Conservation (phyloP, 2,888 invertebrate species). For the Scaptodrosophila latifasciaeformis region DNA sequence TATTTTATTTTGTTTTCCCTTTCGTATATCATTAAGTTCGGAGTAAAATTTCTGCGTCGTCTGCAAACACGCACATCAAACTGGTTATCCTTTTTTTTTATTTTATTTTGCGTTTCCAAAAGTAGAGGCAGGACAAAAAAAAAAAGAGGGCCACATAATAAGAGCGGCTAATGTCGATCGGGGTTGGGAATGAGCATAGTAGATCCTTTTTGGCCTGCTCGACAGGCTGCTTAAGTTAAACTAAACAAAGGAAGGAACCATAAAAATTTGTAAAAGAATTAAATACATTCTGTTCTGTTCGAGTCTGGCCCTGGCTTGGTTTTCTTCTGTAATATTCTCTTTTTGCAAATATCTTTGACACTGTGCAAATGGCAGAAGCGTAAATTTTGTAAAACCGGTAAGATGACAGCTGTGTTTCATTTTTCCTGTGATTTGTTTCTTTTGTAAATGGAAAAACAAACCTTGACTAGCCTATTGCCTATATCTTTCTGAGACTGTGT, state of each 20-base stretch:
- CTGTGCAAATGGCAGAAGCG: no score
- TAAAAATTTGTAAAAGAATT: constrained; percentile 32
- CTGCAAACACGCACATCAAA: constrained; percentile 51
- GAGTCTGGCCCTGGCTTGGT: not conserved
- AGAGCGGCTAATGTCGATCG: constrained; percentile 45
- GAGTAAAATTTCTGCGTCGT: constrained; percentile 56
- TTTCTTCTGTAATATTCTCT: not conserved
- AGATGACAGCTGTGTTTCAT: not conserved
- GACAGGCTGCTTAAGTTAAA: constrained; percentile 33
- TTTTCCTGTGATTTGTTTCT: constrained; percentile 6
- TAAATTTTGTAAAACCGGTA: not conserved
- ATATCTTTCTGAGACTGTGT: constrained; percentile 5
- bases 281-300: not conserved
- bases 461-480: constrained; percentile 18
- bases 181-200: constrained; percentile 4
- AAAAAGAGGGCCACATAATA: constrained; percentile 49
- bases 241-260: constrained; percentile 21
- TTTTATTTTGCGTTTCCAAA: constrained; percentile 8
- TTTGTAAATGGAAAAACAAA: not conserved
- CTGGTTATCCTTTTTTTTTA: constrained; percentile 52
- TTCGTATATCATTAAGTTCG: constrained; percentile 40
- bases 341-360: not conserved
- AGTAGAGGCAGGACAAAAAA: not conserved
- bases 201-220: not conserved
- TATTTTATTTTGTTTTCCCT: constrained; percentile 32